Percentiles rank a stretch among this genome's conserved stretches.
phyloP scores from a whole-genome alignment of 2,113 vertebrate genomes.

The Eublepharis macularius region DNA sequence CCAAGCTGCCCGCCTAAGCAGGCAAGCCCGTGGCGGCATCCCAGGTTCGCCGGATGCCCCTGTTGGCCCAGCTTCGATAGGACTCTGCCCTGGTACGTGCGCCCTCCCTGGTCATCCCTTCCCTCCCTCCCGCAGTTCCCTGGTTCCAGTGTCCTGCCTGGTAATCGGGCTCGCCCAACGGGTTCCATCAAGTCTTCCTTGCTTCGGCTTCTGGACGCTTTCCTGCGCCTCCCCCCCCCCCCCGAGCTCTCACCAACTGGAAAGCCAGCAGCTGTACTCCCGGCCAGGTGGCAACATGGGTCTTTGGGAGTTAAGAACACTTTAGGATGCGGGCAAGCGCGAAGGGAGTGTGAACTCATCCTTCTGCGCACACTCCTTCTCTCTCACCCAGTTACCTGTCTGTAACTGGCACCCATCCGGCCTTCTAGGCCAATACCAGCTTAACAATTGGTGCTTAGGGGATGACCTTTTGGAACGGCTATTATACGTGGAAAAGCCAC shows the following conservation, averaged over 20 bases:
- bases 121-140: background rate
- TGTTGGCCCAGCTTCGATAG: background rate
- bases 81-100: background rate
- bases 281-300: background rate
- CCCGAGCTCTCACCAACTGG: background rate
- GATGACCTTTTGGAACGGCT: no score
- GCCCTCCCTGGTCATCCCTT: background rate
- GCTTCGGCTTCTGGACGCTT: no score
- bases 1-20: background rate
- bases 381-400: background rate
- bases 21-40: rapidly evolving
- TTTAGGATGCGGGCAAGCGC: background rate
- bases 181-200: background rate
- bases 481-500: background rate
- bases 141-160: background rate
- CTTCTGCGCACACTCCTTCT: background rate
- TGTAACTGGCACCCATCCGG: background rate
- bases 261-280: background rate
- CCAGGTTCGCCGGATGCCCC: background rate
- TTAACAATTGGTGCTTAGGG: background rate
- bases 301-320: background rate
- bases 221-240: no score
- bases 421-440: background rate
- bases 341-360: background rate
- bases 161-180: no score